Percentiles rank a stretch among this genome's conserved stretches.
Conservation (phyloP, 2,888 invertebrate genomes). For the Hybos culiciformis region DNA sequence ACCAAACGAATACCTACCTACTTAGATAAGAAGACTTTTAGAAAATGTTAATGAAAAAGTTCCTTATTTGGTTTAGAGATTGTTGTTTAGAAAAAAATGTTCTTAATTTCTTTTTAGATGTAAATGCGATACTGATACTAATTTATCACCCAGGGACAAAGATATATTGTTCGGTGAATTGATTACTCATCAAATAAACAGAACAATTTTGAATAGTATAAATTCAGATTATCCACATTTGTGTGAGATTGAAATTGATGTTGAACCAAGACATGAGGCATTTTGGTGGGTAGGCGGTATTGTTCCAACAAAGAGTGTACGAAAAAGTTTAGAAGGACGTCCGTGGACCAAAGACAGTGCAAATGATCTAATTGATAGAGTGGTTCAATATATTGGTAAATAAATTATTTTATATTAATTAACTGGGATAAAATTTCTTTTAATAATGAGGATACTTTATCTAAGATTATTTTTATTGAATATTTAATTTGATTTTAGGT, state of each 20-base stretch:
- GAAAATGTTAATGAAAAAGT: too few relatives aligned
- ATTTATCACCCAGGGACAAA: slow-evolving; percentile 15
- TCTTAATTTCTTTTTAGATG: neutral
- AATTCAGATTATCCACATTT: slow-evolving; percentile 47
- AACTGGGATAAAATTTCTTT: neutral
- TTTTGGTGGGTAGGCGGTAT: slow-evolving; percentile 76
- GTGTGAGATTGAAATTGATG: slow-evolving; percentile 47
- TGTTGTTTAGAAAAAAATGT: neutral
- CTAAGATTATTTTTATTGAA: slow-evolving; percentile 12
- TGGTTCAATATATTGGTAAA: slow-evolving; percentile 54
- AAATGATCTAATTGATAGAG: slow-evolving; percentile 46
- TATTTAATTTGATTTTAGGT: too few relatives aligned
- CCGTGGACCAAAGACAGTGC: slow-evolving; percentile 35
- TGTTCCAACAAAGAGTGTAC: slow-evolving; percentile 38
- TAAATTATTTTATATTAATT: neutral
- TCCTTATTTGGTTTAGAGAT: too few relatives aligned
- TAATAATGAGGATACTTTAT: neutral
- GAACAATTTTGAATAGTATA: slow-evolving; percentile 48
- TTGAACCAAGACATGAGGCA: slow-evolving; percentile 66
- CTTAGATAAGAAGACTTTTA: too few relatives aligned
- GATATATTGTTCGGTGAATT: slow-evolving; percentile 27
- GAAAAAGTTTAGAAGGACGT: slow-evolving; percentile 34
- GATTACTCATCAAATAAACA: slow-evolving; percentile 54
- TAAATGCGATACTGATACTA: neutral
- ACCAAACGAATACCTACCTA: too few relatives aligned